Evolutionary conservation across 2,797 vertebrate species (phyloP), one percentile per base, ranked within the genome.

Genomic region (Halcyon chelicuti): DNA sequence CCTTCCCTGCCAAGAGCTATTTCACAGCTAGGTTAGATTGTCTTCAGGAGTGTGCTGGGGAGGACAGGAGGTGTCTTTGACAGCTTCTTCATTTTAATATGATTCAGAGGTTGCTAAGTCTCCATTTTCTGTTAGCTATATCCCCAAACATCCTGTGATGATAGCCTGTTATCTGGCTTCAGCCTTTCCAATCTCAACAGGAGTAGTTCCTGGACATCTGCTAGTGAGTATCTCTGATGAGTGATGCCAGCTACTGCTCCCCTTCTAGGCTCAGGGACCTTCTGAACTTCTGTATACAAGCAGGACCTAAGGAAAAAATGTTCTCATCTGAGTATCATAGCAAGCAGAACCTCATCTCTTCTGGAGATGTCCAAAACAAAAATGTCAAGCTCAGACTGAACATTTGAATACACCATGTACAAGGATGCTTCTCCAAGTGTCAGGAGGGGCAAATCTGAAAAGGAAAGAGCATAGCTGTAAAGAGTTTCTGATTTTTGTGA

Each of bases 1-100:
- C 87, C 58, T 77, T 77, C 86, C 76, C 68, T 95, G 93, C 94
- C 92, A 95, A 33, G 49, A 93, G 76, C 96, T 93, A 7, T 42
- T 66, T 89, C 71, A 58, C 57, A 79, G 66, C 70, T 44, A 89
- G 52, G 81, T 74, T 95, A 93, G 40, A 79, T 47, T 7, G 21
- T 80, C 87, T 26, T 33, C 91, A 62, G 72, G 57, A 82, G 63
- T 13, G 46, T 88, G 55, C 75, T 79, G 79, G 57, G 23, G 60
- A 90, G 78, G 62, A 66, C 88, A 92, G 88, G 91, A 96, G 85
- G 77, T 80, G 46, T 79, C 49, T 90, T 42, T 75, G 89, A 78
- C 29, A 37, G 58, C 89, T 90, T 86, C 68, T 89, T 57, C 40
- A 1, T 65, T 91, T 51, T 39, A 31, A 2, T 80, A 54, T 52